Conservation (phyloP, 1,140 invertebrate genomes). For the Drosophila lacteicornis region DNA sequence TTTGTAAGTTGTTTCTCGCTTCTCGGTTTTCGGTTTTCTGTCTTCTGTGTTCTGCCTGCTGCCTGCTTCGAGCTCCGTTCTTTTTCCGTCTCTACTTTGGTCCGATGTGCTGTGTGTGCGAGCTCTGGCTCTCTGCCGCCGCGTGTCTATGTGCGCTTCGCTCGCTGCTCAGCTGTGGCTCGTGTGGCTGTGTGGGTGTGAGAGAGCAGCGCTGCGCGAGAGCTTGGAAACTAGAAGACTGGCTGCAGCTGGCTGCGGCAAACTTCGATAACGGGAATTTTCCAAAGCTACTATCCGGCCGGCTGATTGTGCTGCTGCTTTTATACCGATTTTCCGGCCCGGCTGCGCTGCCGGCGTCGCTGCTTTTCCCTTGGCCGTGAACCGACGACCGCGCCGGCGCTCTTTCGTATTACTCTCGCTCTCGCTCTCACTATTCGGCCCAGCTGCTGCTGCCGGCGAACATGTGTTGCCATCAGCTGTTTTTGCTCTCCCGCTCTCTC, state of each 20-base stretch:
- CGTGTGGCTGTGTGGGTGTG: slow-evolving; percentile 31
- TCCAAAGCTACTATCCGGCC: slow-evolving; percentile 81
- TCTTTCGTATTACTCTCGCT: neutral
- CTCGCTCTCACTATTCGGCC: neutral
- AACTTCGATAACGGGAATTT: slow-evolving; percentile 73
- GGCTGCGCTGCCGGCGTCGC: slow-evolving; percentile 56
- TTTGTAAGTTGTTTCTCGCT: slow-evolving; percentile 13
- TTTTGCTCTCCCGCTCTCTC: slow-evolving; percentile 2
- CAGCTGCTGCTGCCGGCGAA: slow-evolving; percentile 29
- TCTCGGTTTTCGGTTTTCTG: slow-evolving; percentile 16
- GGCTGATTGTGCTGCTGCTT: slow-evolving; percentile 63
- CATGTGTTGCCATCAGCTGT: slow-evolving; percentile 52
- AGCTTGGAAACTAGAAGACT: slow-evolving; percentile 36
- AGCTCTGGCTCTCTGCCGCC: slow-evolving; percentile 18
- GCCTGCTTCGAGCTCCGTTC: slow-evolving; percentile 5
- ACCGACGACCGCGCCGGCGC: slow-evolving; percentile 32
- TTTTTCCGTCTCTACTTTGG: slow-evolving; percentile 19
- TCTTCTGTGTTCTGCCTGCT: slow-evolving; percentile 10
- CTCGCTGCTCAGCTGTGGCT: slow-evolving; percentile 40
- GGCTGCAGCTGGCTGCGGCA: slow-evolving; percentile 42
- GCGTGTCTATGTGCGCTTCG: slow-evolving; percentile 1
- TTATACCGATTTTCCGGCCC: slow-evolving; percentile 72
- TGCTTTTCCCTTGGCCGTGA: slow-evolving; percentile 79
- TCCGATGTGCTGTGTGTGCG: slow-evolving; percentile 58
- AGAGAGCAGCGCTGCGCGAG: slow-evolving; percentile 26